phyloP scores from a whole-genome alignment of 2,797 vertebrate genomes.

The Streptopelia turtur region DNA sequence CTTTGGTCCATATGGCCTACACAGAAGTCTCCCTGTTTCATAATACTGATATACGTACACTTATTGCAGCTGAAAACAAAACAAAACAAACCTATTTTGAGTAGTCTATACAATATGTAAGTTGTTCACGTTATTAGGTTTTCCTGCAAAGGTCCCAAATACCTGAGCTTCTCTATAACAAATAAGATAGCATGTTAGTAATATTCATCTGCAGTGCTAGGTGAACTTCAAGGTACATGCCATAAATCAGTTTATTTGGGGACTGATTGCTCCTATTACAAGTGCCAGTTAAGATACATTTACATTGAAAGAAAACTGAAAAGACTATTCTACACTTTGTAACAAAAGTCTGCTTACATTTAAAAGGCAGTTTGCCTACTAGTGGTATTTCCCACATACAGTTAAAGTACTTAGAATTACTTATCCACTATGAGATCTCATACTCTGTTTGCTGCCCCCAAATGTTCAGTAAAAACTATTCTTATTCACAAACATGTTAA shows the following conservation, averaged over 20 bases:
- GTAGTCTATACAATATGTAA: background rate
- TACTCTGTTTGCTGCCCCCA: no score
- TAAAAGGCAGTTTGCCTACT: background rate
- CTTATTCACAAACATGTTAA: background rate
- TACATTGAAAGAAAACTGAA: background rate
- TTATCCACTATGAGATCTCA: background rate
- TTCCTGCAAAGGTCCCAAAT: background rate
- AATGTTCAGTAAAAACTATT: background rate
- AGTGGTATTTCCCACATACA: background rate
- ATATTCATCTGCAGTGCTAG: background rate
- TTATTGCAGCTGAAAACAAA: background rate
- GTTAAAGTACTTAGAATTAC: background rate
- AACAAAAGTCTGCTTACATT: background rate
- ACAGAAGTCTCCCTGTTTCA: background rate
- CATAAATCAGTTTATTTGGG: background rate
- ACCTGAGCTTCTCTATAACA: background rate
- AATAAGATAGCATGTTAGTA: background rate
- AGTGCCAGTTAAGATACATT: background rate
- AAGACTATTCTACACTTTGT: background rate
- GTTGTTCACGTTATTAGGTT: accelerated
- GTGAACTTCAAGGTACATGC: background rate
- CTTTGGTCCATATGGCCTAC: background rate
- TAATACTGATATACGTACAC: background rate
- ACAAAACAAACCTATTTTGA: background rate
- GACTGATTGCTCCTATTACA: background rate